These are phyloP conservation scores for Xenotilapia caudafasciata DNA, from an alignment of 2,113 vertebrate genomes.

Conservation along the genomic window DNA sequence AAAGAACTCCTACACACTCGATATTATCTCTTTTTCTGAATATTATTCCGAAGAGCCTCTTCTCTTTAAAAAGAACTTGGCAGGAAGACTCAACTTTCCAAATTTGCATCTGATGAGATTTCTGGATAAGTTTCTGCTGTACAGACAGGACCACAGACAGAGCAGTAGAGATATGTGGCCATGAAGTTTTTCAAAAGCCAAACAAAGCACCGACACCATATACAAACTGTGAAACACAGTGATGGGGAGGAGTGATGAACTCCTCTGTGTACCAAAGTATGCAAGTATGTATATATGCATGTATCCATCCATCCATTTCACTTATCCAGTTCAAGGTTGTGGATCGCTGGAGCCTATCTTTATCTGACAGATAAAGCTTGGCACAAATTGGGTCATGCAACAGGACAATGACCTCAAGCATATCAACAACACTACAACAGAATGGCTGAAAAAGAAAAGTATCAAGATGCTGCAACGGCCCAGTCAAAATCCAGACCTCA, in stretches of 20 bases:
- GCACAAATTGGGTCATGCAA: neutral
- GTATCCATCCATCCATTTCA: neutral
- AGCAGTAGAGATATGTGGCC: neutral
- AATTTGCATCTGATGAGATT: neutral
- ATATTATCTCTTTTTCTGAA: neutral
- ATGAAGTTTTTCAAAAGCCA: neutral
- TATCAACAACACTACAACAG: neutral
- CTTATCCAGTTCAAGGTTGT: neutral
- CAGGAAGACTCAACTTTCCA: neutral
- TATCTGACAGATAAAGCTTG: neutral
- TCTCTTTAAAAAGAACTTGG: neutral
- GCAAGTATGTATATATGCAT: neutral
- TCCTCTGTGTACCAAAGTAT: neutral
- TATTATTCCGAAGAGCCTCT: neutral
- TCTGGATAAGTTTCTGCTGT: neutral
- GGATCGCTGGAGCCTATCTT: neutral
- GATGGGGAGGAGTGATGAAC: neutral
- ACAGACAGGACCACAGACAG: neutral
- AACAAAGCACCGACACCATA: neutral
- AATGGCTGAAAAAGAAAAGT: neutral
- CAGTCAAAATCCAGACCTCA: neutral
- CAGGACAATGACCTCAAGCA: neutral
- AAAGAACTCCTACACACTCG: neutral
- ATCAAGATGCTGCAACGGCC: neutral
- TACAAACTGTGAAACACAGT: neutral